A percentile compares a stretch with the other conserved stretches of the same genome.
Evolutionary conservation across 2,888 invertebrate species (phyloP).

Genomic region (Lydus trimaculatus): DNA sequence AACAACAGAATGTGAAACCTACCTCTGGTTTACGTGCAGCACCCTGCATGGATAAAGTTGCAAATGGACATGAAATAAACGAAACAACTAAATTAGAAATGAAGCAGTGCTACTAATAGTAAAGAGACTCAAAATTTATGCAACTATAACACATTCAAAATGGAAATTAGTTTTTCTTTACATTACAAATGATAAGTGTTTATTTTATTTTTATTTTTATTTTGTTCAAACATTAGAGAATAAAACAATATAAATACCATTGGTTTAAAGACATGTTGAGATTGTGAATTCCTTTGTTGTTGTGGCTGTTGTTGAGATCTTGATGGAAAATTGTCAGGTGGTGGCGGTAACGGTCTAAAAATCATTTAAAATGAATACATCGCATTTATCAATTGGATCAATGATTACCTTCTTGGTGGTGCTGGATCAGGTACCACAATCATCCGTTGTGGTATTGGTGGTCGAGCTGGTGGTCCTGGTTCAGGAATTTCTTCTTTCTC

Average conservation of each 20-base stretch:
- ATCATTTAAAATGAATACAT: slow-evolving; percentile 14
- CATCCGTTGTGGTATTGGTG: slow-evolving; percentile 85
- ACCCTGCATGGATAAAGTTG: slow-evolving; percentile 65
- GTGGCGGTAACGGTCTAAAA: slow-evolving; percentile 82
- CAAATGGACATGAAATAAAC: slow-evolving; percentile 66
- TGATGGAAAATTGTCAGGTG: slow-evolving; percentile 71
- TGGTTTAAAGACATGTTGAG: slow-evolving; percentile 86
- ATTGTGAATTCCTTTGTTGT: slow-evolving; percentile 82
- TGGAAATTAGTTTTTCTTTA: no score
- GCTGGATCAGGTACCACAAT: slow-evolving; percentile 90
- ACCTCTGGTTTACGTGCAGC: slow-evolving; percentile 92
- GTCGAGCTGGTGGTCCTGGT: slow-evolving; percentile 87
- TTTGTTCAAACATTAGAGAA: slow-evolving; percentile 19
- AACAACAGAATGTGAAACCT: slow-evolving; percentile 61
- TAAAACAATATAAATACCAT: slow-evolving; percentile 69
- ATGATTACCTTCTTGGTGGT: slow-evolving; percentile 66
- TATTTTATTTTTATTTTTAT: background rate
- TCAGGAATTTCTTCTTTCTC: slow-evolving; percentile 75
- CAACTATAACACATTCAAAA: background rate
- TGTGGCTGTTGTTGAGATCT: slow-evolving; percentile 62
- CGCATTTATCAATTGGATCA: slow-evolving; percentile 4
- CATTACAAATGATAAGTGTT: background rate
- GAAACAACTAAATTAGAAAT: slow-evolving; percentile 63
- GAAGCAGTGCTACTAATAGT: slow-evolving; percentile 52
- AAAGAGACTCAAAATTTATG: slow-evolving; percentile 34